Conservation (phyloP, 2,797 vertebrate genomes). For the Danionella dracula region DNA sequence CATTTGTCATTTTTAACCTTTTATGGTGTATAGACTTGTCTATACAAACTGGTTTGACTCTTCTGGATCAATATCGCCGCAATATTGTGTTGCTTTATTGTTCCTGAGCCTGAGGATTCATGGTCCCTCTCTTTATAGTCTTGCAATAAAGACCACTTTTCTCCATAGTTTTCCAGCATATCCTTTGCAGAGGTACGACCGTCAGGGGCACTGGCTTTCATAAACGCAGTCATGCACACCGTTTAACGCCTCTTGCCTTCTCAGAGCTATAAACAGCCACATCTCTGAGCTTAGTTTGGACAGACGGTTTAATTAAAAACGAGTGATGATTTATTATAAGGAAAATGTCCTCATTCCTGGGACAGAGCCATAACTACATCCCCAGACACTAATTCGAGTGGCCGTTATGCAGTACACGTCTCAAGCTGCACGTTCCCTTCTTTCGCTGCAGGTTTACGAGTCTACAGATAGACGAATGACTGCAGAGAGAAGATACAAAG, state of each 20-base stretch:
- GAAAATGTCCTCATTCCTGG: constrained; percentile 2
- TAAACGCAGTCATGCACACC: constrained; percentile 20
- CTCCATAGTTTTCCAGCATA: background rate
- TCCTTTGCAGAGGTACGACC: constrained; percentile 18
- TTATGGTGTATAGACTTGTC: background rate
- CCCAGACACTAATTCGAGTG: constrained; percentile 1
- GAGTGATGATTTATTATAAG: constrained; percentile 27
- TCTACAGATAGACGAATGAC: background rate
- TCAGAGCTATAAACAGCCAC: constrained; percentile 19
- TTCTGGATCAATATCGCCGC: background rate
- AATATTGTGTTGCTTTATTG: background rate
- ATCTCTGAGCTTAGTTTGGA: background rate
- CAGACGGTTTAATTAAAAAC: constrained; percentile 28
- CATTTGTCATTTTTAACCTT: too few relatives aligned
- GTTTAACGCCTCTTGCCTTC: constrained; percentile 1
- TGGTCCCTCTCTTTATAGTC: constrained; percentile 1
- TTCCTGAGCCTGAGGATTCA: background rate
- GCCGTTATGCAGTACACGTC: background rate
- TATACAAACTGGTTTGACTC: background rate
- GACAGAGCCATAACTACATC: background rate
- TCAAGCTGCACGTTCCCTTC: background rate
- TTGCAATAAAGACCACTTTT: background rate
- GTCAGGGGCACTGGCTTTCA: constrained; percentile 15
- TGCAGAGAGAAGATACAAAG: background rate
- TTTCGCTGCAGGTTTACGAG: background rate